A percentile compares a stretch with the other conserved stretches of the same genome.
Evolutionary conservation across 2,113 vertebrate species (phyloP).

Genomic region (Colius striatus): DNA sequence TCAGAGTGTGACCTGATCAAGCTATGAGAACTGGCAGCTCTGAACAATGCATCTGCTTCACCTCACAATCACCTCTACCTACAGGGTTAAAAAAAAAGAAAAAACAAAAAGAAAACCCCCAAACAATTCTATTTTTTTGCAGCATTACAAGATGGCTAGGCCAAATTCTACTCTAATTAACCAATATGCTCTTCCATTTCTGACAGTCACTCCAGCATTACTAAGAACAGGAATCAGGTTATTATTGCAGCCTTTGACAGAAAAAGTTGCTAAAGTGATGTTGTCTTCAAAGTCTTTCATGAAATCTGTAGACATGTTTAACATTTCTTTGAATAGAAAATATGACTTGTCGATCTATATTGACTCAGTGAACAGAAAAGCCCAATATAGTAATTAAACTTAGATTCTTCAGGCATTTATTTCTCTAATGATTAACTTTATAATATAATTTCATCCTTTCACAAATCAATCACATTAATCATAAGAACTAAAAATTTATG

Average conservation of each 20-base stretch:
- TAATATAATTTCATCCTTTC: slow-evolving; percentile 51
- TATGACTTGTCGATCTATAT: slow-evolving; percentile 38
- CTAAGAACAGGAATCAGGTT: slow-evolving; percentile 15
- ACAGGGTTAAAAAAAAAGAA: not conserved
- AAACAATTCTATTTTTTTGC: not conserved
- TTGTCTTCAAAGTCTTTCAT: slow-evolving; percentile 37
- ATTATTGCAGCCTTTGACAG: slow-evolving; percentile 31
- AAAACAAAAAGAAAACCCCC: not conserved
- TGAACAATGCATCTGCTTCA: fast-evolving
- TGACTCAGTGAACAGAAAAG: slow-evolving; percentile 44
- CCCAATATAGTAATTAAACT: not conserved
- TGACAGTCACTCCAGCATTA: not conserved
- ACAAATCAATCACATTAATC: slow-evolving; percentile 54
- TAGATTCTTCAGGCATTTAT: slow-evolving; percentile 16
- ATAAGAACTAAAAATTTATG: slow-evolving; percentile 20
- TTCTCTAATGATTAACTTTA: slow-evolving; percentile 57
- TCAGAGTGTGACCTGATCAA: not conserved
- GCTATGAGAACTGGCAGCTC: not conserved
- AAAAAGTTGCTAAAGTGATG: slow-evolving; percentile 23
- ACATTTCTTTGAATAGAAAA: slow-evolving; percentile 38
- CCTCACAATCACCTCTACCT: not conserved
- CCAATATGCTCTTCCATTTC: not conserved
- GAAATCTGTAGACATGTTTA: slow-evolving; percentile 29
- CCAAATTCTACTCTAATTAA: not conserved
- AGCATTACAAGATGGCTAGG: not conserved